phyloP scores from a whole-genome alignment of 2,797 vertebrate species.

The Cuculus canorus region DNA sequence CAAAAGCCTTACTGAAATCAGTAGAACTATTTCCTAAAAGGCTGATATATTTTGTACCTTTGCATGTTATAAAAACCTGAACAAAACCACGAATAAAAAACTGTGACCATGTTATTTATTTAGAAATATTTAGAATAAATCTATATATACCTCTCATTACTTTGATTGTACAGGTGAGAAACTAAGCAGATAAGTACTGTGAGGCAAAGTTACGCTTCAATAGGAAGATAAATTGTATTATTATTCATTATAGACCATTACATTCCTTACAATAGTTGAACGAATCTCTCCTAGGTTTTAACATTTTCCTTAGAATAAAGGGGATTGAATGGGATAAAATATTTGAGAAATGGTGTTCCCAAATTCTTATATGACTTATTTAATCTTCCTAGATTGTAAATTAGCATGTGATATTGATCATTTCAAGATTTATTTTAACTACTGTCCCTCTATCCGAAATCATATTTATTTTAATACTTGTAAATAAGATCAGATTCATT shows the following conservation, averaged over 20 bases:
- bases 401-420: neutral
- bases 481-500: neutral
- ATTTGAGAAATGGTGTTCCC: neutral
- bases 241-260: neutral
- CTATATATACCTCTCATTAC: neutral
- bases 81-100: neutral
- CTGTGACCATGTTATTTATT: neutral
- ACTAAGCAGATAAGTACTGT: neutral
- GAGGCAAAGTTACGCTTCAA: neutral
- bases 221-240: neutral
- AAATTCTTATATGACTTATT: neutral
- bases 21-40: neutral
- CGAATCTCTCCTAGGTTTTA: neutral
- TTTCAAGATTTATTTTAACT: neutral
- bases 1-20: neutral
- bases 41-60: neutral
- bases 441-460: neutral
- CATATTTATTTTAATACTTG: neutral
- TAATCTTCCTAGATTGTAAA: neutral
- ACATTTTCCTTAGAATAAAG: neutral
- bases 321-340: neutral
- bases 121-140: neutral
- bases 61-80: neutral
- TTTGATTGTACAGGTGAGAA: neutral
- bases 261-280: neutral